phyloP scores from a whole-genome alignment of 37 sponge, comb jelly and placozoan genomes.

The Tethya wilhelma region DNA sequence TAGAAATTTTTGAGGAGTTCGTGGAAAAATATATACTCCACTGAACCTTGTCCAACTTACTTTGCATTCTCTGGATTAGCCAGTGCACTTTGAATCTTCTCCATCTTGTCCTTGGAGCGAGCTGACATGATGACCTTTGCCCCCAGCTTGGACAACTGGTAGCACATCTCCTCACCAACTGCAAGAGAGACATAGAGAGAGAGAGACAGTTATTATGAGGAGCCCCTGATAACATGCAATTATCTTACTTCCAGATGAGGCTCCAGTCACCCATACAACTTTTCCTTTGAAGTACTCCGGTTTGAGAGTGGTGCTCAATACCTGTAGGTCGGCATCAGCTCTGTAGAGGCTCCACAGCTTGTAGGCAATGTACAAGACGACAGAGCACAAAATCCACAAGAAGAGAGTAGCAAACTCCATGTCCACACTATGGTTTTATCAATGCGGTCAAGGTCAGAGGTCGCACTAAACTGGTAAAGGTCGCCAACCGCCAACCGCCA shows the following conservation, averaged over 20 bases:
- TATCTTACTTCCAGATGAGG: conserved; percentile 69
- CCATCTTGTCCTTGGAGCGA: conserved; percentile 43
- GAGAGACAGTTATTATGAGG: no score
- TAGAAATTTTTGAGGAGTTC: no score
- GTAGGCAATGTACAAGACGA: no score
- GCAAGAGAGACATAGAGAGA: conserved; percentile 1
- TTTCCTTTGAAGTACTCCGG: conserved; percentile 50
- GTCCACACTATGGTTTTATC: no score
- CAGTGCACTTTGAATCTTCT: conserved; percentile 7
- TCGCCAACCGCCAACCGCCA: no score
- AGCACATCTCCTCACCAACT: conserved; percentile 68
- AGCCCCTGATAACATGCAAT: no score
- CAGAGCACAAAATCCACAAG: no score
- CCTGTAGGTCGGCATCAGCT: conserved; percentile 60
- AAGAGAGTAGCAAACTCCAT: no score
- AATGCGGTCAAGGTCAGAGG: no score
- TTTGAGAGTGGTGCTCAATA: conserved; percentile 26
- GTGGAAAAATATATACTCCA: no score
- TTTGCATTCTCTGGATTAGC: conserved; percentile 38
- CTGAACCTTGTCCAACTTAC: no score
- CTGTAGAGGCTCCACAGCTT: conserved; percentile 11
- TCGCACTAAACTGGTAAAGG: no score
- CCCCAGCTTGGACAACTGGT: conserved; percentile 43
- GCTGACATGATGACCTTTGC: conserved; percentile 64
- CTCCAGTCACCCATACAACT: conserved; percentile 76